Conservation (phyloP, 1,140 invertebrate genomes). For the Calephelis nemesis region DNA sequence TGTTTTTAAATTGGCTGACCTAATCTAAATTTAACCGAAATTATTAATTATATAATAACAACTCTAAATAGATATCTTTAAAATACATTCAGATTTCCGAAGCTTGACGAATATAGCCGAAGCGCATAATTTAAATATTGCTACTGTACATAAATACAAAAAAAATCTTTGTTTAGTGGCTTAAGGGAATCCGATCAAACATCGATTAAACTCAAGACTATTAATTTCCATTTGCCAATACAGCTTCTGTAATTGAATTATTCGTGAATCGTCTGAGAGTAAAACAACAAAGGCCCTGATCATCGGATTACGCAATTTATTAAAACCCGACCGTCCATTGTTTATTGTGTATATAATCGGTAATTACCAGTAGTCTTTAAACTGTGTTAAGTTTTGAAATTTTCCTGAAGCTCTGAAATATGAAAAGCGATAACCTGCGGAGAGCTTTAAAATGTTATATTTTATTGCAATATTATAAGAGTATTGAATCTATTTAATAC, state of each 20-base stretch:
- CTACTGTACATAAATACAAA: background rate
- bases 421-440: no score
- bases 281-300: background rate
- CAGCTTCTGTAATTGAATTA: constrained; percentile 4
- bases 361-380: background rate
- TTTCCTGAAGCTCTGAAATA: background rate
- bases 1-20: no score
- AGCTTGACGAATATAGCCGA: no score
- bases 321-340: background rate
- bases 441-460: no score
- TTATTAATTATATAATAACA: no score
- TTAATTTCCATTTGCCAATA: constrained; percentile 1
- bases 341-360: background rate
- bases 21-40: no score
- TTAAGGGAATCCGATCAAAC: background rate
- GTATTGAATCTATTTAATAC: no score
- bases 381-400: background rate
- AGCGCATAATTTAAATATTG: background rate
- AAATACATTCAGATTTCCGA: no score
- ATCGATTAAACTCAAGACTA: constrained; percentile 1
- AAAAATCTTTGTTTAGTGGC: background rate
- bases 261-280: background rate
- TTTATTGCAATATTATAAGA: no score
- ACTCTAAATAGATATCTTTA: no score
- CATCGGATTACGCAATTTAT: constrained; percentile 9